These are phyloP conservation scores for Piscicola geometra DNA, from an alignment of 2,888 invertebrate species.

Conservation along the genomic window DNA sequence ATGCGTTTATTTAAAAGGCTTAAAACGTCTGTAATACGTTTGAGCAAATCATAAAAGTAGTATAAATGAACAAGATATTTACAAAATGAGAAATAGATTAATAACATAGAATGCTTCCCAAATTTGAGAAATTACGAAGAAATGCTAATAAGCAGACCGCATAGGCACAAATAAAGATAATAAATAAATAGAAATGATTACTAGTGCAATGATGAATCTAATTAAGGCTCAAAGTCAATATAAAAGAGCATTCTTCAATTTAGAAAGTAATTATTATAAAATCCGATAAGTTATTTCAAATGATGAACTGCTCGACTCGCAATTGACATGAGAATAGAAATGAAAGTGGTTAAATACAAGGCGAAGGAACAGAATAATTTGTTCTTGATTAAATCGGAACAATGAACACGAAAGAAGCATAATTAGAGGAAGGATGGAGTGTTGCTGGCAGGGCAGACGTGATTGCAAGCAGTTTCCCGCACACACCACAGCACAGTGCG, in stretches of 20 bases:
- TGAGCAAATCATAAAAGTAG: not conserved
- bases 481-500: constrained; percentile 72
- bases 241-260: not conserved
- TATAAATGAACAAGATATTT: not conserved
- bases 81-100: not conserved
- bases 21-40: not conserved
- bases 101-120: too few species aligned
- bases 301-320: not conserved
- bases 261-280: not conserved
- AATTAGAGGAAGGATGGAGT: not conserved
- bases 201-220: not conserved
- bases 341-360: not conserved
- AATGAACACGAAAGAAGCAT: not conserved
- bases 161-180: not conserved
- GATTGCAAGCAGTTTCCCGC: not conserved
- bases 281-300: not conserved
- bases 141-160: not conserved
- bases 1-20: not conserved
- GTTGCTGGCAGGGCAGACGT: not conserved
- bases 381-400: constrained; percentile 4
- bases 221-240: not conserved
- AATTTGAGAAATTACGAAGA: too few species aligned
- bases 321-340: not conserved
- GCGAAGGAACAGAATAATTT: not conserved
- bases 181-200: not conserved